Evolutionary conservation across 2,888 invertebrate species (phyloP), one percentile per base, ranked within the genome.

Genomic region (Hirtodrosophila cameraria): DNA sequence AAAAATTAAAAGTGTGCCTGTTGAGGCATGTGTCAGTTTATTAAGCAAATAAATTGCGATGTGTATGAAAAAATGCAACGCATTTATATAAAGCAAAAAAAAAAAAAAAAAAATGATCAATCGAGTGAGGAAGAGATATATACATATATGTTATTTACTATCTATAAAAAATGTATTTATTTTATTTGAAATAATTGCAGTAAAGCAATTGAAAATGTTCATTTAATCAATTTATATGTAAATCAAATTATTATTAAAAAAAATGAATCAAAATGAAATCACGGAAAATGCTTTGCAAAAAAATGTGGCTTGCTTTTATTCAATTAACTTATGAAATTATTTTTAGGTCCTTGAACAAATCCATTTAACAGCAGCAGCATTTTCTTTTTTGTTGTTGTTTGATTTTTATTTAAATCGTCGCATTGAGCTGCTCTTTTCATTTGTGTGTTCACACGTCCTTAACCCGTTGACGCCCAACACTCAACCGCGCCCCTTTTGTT

Each of bases 381-480:
- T 39, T 50, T 49, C 15, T 12, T 25, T 35, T 55, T 45, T 33
- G 31, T 36, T 16, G 18, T 23, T 18, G 38, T 42, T 42, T n/a
- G n/a, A 52, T 36, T 38, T 12, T 16, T n/a, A 2, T 36, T 16
- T 36, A 33, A 49, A 39, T 66, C 23, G 55, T 31, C 31, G 35
- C 28, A 74, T 62, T 69, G 59, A 48, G 13, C 61, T 63, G 63
- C 46, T 52, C 69, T 81, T 75, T 65, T 35, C 38, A 64, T 52
- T 77, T 78, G 41, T 48, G 41, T 48, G 18, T 50, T 53, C 77
- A 50, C 60, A 68, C 69, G 74, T 74, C 52, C 67, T 75, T 75
- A 66, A 71, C 53, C 66, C 67, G 53, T 52, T 57, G 57, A 53
- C 54, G 58, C 53, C 63, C 69, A 43, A 9, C 52, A 46, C 50